Evolutionary conservation across 2,113 vertebrate genomes (phyloP).

Genomic region (Columba janthina): DNA sequence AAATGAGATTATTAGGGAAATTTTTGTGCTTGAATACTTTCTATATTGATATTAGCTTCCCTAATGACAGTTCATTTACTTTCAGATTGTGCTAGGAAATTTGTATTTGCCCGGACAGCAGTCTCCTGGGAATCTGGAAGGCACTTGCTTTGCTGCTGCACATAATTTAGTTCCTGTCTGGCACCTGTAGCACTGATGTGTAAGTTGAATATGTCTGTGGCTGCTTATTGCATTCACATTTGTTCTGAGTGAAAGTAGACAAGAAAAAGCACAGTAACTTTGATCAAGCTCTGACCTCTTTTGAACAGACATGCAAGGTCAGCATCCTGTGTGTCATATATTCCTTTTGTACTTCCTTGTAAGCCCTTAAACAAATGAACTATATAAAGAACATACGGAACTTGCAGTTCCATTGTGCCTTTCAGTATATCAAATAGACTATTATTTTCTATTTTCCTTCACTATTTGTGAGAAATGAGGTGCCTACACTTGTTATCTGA

Average conservation of each 20-base stretch:
- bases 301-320: neutral
- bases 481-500: neutral
- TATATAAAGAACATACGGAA: neutral
- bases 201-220: neutral
- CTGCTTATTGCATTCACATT: neutral
- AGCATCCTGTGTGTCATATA: neutral
- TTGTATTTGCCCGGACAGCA: neutral
- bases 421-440: neutral
- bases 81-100: neutral
- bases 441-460: neutral
- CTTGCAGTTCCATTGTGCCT: neutral
- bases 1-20: neutral
- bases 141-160: neutral
- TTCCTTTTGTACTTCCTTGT: neutral
- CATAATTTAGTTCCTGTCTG: neutral
- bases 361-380: neutral
- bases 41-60: neutral
- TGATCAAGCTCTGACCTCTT: neutral
- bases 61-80: slow-evolving; percentile 9
- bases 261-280: neutral
- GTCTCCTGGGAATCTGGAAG: slow-evolving; percentile 33
- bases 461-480: neutral
- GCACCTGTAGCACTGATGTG: neutral
- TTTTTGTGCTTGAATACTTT: neutral
- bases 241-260: neutral